Evolutionary conservation across 1,140 invertebrate genomes (phyloP).

Genomic region (Sitodiplosis mosellana): DNA sequence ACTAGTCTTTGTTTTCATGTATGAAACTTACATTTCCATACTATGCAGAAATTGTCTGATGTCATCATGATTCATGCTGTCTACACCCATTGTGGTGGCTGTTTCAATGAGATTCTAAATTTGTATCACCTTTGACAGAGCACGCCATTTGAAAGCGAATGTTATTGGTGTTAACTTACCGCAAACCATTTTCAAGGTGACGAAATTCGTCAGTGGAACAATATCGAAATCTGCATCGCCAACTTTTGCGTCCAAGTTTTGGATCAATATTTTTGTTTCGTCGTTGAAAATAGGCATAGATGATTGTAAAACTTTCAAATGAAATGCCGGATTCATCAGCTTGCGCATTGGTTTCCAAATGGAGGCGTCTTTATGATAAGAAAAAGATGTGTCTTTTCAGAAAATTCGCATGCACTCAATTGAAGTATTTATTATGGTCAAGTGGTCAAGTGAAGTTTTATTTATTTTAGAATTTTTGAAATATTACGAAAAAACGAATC

Average conservation of each 20-base stretch:
- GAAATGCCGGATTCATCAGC: constrained; percentile 1
- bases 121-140: too few relatives aligned
- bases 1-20: too few relatives aligned
- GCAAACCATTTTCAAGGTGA: background rate
- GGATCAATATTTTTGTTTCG: background rate
- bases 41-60: background rate
- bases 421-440: too few relatives aligned
- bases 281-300: constrained; percentile 3
- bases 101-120: background rate
- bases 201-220: background rate
- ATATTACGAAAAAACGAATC: too few relatives aligned
- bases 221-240: background rate
- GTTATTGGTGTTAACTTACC: background rate
- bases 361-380: too few relatives aligned
- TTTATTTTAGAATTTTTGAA: too few relatives aligned
- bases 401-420: too few relatives aligned
- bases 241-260: background rate
- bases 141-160: too few relatives aligned
- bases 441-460: too few relatives aligned
- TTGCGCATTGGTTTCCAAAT: constrained; percentile 3
- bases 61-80: background rate
- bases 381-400: too few relatives aligned
- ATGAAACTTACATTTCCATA: background rate
- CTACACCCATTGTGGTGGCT: background rate
- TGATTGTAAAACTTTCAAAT: background rate